A percentile compares a stretch with the other conserved stretches of the same genome.
Conservation (phyloP, 2,797 vertebrate species). For the Macropus fuliginosus region DNA sequence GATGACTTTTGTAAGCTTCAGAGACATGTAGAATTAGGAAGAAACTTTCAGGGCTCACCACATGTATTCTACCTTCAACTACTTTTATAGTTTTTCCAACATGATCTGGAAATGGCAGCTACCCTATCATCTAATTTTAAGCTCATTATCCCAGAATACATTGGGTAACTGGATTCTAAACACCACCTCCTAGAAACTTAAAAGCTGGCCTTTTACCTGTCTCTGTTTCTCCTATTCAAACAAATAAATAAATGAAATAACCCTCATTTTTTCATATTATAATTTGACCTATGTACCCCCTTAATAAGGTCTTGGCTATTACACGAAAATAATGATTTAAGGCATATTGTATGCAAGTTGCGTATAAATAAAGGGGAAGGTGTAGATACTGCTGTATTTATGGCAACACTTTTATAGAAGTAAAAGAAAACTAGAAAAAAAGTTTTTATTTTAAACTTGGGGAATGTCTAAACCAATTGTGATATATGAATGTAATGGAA, state of each 20-base stretch:
- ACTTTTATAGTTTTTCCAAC: not conserved
- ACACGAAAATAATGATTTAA: slow-evolving; percentile 18
- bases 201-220: not conserved
- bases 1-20: not conserved
- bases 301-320: slow-evolving; percentile 19
- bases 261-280: not conserved
- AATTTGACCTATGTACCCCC: not conserved
- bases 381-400: not conserved
- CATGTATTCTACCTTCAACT: too few species aligned
- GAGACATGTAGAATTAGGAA: not conserved
- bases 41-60: not conserved
- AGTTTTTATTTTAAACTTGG: not conserved
- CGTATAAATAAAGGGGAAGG: not conserved
- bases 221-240: not conserved
- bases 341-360: not conserved
- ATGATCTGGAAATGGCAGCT: not conserved
- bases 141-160: fast-evolving
- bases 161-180: not conserved
- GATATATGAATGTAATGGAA: not conserved
- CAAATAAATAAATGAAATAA: not conserved
- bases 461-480: not conserved
- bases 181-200: too few species aligned
- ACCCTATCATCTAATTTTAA: not conserved
- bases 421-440: not conserved
- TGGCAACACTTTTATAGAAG: not conserved